Evolutionary conservation across 2,888 invertebrate species (phyloP).

Genomic region (Leistus spinibarbis): DNA sequence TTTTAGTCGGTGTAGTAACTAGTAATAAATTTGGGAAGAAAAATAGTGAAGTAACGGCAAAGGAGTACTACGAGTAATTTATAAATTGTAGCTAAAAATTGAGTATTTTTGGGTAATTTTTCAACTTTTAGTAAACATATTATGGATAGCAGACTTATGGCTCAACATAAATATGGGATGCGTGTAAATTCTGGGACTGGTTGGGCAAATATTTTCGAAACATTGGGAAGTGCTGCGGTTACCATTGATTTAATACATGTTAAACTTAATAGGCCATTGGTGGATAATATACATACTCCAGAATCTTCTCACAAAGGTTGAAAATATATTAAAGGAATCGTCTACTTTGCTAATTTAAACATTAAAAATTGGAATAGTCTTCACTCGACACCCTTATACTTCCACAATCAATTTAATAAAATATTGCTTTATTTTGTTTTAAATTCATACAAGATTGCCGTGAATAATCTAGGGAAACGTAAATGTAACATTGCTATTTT

Average conservation of each 20-base stretch:
- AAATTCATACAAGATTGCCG: too few relatives aligned
- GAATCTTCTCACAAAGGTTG: slow-evolving; percentile 53
- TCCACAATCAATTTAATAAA: too few relatives aligned
- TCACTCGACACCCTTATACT: too few relatives aligned
- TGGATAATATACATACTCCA: slow-evolving; percentile 60
- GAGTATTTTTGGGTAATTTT: slow-evolving; percentile 18
- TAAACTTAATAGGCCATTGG: slow-evolving; percentile 66
- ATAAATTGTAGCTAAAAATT: slow-evolving; percentile 45
- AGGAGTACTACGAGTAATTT: slow-evolving; percentile 62
- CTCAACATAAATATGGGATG: slow-evolving; percentile 71
- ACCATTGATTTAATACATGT: slow-evolving; percentile 72
- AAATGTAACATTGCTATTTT: too few relatives aligned
- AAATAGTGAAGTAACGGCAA: slow-evolving; percentile 58
- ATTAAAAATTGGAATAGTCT: too few relatives aligned
- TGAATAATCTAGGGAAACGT: too few relatives aligned
- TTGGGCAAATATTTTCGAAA: slow-evolving; percentile 63
- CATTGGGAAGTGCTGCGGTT: slow-evolving; percentile 70
- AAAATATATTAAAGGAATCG: slow-evolving; percentile 56
- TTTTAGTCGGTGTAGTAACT: slow-evolving; percentile 67
- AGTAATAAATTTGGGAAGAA: slow-evolving; percentile 63
- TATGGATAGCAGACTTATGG: slow-evolving; percentile 68
- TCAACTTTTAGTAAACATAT: slow-evolving; percentile 60
- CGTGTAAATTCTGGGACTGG: slow-evolving; percentile 59
- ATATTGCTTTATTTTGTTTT: too few relatives aligned
- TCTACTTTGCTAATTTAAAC: slow-evolving; percentile 30